Conservation (phyloP, 30 jellyfish, hydroid and myxozoan genomes). For the Aurelia sp. region DNA sequence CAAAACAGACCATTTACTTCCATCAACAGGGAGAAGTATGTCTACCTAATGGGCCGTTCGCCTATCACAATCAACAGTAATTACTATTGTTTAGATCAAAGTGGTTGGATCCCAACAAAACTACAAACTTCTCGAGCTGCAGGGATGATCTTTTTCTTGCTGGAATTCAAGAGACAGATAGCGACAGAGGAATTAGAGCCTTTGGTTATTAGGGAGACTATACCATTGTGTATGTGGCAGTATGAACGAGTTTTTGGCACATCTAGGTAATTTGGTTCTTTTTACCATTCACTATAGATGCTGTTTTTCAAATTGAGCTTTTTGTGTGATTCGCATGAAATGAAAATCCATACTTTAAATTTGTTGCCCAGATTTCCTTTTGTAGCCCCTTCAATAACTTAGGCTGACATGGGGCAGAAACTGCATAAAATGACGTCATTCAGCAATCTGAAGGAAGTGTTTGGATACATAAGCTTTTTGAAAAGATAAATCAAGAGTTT, state of each 20-base stretch:
- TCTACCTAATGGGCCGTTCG: constrained; percentile 95
- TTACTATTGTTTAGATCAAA: constrained; percentile 94
- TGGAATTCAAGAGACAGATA: constrained; percentile 68
- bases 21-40: constrained; percentile 92
- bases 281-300: too few relatives aligned
- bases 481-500: too few relatives aligned
- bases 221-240: constrained; percentile 97
- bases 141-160: constrained; percentile 63
- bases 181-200: constrained; percentile 91
- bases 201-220: constrained; percentile 84
- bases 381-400: too few relatives aligned
- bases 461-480: too few relatives aligned
- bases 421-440: too few relatives aligned
- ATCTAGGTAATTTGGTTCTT: constrained; percentile 61
- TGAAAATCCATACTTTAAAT: too few relatives aligned
- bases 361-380: too few relatives aligned
- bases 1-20: neutral
- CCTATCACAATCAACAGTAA: constrained; percentile 94
- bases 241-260: constrained; percentile 92
- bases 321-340: too few relatives aligned
- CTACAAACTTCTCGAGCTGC: constrained; percentile 95
- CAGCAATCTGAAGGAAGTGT: too few relatives aligned
- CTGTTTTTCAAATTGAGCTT: too few relatives aligned
- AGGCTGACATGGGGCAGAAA: too few relatives aligned
- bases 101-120: constrained; percentile 94